Evolutionary conservation across 92 coral and sea anemone genomes (phyloP), one percentile per base, ranked within the genome.

Genomic region (Porites cylindrica): DNA sequence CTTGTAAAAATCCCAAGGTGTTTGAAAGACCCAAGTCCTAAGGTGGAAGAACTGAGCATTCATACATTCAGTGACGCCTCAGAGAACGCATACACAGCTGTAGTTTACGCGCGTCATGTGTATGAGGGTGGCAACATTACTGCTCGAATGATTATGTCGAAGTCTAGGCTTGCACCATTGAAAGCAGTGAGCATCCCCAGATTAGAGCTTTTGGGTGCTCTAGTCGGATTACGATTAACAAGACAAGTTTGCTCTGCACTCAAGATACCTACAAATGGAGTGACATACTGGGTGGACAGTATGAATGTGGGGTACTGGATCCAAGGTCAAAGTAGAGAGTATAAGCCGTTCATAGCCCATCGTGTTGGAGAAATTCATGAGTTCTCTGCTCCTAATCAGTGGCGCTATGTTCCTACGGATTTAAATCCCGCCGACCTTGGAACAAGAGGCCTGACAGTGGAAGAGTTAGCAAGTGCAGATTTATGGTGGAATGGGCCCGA

Each of bases 91-190:
- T 90, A 93, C 65, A 76, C 93, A 21, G 92, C 93, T 12, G 86
- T 26, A 1, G 75, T 78, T 24, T 82, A 92, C 16, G 75, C 70
- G 23, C 59, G 92, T 13, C 79, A 86, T 51, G 89, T 80, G 32
- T 83, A 90, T 65, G 54, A 64, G 67, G 72, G 67, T 71, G 86
- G 87, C 54, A 32, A 65, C 13, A 50, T 68, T 7, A 78, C 70
- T 47, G 56, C 70, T 0, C 92, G 71, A 65, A 64, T 91, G 61
- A 64, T 91, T 73, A 93, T 92, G 69, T 75, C 91, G 0, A 93
- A 91, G 82, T 73, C 89, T 16, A 62, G 94, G 85, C 82, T 91
- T 4, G 94, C 93, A 23, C 94, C 91, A n/a, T n/a, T 93, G 82
- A 93, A 93, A 66, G 90, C 94, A 18, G 75, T 93, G 26, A 29